Evolutionary conservation across 1,140 invertebrate genomes (phyloP), one percentile per base, ranked within the genome.

Genomic region (Sesamia nonagrioides): DNA sequence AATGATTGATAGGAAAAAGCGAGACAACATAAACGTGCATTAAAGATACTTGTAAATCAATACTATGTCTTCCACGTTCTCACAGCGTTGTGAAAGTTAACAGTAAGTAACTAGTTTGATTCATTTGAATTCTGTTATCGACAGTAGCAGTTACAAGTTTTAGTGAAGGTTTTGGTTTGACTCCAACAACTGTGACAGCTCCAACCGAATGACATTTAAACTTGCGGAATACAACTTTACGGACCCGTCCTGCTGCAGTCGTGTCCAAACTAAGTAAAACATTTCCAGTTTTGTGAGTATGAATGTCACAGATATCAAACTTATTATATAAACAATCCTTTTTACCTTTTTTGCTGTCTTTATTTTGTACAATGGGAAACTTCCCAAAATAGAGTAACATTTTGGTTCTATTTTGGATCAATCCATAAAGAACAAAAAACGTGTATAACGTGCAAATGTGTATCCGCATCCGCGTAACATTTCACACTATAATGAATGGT

Each of bases 1-100:
- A 68, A 68, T 68, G 40, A 68, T 68, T 68, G 42, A 63, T 63
- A 68, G 50, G 63, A 68, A 27, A 18, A 68, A 68, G 21, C 63
- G 63, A 27, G 63, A 50, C 63, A 48, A 42, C 42, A 50, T 50
- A 68, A 45, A 21, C 63, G 18, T 68, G 42, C 63, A 68, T 27
- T 37, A 5, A 45, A 68, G 42, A 42, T n/a, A 50, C 45, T 50
- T 3, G 3, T 48, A 68, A 68, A 68, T 68, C 63, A 68, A 68
- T 68, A 68, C 8, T 17, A 9, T 48, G 18, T 15, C 13, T 45
- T 50, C 13, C 17, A 61, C 33, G 58, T 50, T 50, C n/a, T 33
- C 58, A 33, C n/a, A 11, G n/a, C 33, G 15, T 40, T 37, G 35
- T 18, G 13, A n/a, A 27, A 56, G 21, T 40, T 63, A 40, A 8